These are phyloP conservation scores for Parazoanthus darwini DNA, from an alignment of 92 coral and sea anemone genomes.

Conservation along the genomic window DNA sequence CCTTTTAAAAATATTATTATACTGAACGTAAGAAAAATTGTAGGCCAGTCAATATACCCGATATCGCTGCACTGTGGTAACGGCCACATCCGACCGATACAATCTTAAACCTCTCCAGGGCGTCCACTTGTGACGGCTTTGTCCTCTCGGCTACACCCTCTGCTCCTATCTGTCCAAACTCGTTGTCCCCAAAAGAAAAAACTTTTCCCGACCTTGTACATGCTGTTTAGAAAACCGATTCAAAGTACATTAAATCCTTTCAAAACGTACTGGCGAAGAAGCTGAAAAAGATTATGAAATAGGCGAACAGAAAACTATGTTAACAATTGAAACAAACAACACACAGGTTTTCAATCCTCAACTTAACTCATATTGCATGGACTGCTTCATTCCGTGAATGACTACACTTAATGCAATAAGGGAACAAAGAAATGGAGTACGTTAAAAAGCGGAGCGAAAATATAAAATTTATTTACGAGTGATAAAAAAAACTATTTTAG, in stretches of 20 bases:
- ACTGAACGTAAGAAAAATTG: not conserved
- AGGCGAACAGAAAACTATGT: not conserved
- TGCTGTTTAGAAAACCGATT: constrained; percentile 38
- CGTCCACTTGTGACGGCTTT: constrained; percentile 63
- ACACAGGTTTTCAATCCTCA: too few species aligned
- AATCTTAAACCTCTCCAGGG: constrained; percentile 61
- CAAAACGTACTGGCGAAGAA: not conserved
- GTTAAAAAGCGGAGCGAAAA: too few species aligned
- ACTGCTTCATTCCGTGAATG: too few species aligned
- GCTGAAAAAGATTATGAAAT: not conserved
- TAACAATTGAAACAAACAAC: too few species aligned
- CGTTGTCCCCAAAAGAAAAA: constrained; percentile 92
- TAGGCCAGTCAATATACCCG: constrained; percentile 54
- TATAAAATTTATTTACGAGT: too few species aligned
- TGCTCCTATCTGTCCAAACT: constrained; percentile 82
- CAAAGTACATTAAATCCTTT: not conserved
- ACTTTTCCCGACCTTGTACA: constrained; percentile 83
- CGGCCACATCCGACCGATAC: constrained; percentile 79
- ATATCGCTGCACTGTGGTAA: constrained; percentile 87
- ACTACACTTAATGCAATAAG: too few species aligned
- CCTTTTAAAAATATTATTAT: too few species aligned
- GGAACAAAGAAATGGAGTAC: too few species aligned
- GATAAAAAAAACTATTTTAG: too few species aligned
- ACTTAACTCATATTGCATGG: too few species aligned
- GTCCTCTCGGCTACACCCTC: constrained; percentile 51